A percentile compares a stretch with the other conserved stretches of the same genome.
These are phyloP conservation scores for Gallirallus australis DNA, from an alignment of 2,797 vertebrate genomes.

Conservation along the genomic window DNA sequence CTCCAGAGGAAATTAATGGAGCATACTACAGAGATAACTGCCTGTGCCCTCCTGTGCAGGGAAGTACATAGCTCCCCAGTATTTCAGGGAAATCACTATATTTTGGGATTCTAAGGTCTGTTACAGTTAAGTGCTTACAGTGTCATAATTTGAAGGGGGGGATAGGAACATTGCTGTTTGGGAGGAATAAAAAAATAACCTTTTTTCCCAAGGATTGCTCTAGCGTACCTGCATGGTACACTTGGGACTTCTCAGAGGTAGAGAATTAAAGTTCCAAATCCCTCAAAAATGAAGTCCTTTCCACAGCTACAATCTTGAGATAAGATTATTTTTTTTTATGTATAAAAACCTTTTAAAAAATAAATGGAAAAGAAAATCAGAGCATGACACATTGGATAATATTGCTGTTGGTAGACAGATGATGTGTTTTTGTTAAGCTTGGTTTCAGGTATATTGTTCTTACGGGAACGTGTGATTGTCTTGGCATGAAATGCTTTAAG, in stretches of 20 bases:
- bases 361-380: not conserved
- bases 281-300: not conserved
- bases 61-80: not conserved
- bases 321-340: not conserved
- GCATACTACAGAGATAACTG: not conserved
- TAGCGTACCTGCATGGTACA: not conserved
- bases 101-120: not conserved
- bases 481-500: not conserved
- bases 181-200: fast-evolving
- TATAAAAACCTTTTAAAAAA: not conserved
- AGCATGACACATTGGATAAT: not conserved
- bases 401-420: not conserved
- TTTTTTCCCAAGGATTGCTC: not conserved
- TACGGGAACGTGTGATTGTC: not conserved
- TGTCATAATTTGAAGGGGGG: not conserved
- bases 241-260: not conserved
- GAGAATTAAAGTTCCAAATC: not conserved
- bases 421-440: not conserved
- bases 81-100: fast-evolving
- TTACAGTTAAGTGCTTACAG: not conserved
- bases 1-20: not conserved
- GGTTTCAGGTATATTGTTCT: not conserved
- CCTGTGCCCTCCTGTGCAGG: not conserved
- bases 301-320: not conserved
- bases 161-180: not conserved